A percentile compares a stretch with the other conserved stretches of the same genome.
These are phyloP conservation scores for Channa argus DNA, from an alignment of 2,113 vertebrate species.

Conservation along the genomic window DNA sequence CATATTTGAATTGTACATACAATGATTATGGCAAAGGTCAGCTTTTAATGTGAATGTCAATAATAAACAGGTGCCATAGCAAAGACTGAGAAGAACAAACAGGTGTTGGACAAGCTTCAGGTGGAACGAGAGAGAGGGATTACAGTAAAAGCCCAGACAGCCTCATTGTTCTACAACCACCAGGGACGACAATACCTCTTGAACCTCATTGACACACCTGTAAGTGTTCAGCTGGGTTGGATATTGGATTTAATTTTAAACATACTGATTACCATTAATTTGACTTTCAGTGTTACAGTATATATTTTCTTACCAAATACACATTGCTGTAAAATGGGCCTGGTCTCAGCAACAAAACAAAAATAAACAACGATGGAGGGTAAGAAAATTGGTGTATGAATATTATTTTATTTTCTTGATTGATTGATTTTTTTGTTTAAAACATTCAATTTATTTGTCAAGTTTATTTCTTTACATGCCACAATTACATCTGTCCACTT, in stretches of 20 bases:
- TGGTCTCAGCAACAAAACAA: background rate
- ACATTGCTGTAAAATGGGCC: no score
- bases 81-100: slow-evolving; percentile 91
- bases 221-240: slow-evolving; percentile 67
- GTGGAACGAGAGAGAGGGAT: slow-evolving; percentile 98
- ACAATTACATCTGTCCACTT: background rate
- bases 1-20: background rate
- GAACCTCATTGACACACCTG: slow-evolving; percentile 98
- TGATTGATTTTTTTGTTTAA: background rate
- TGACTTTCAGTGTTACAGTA: no score
- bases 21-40: background rate
- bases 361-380: no score
- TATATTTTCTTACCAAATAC: no score
- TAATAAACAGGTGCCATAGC: slow-evolving; percentile 89
- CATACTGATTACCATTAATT: no score
- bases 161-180: slow-evolving; percentile 90
- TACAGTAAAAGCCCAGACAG: slow-evolving; percentile 98
- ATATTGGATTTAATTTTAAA: no score
- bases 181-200: slow-evolving; percentile 90
- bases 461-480: background rate
- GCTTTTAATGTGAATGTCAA: background rate
- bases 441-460: background rate
- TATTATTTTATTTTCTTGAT: background rate
- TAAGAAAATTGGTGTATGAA: background rate
- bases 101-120: slow-evolving; percentile 97